Conservation (phyloP, 2,888 invertebrate species). For the Hemithea aestivaria region DNA sequence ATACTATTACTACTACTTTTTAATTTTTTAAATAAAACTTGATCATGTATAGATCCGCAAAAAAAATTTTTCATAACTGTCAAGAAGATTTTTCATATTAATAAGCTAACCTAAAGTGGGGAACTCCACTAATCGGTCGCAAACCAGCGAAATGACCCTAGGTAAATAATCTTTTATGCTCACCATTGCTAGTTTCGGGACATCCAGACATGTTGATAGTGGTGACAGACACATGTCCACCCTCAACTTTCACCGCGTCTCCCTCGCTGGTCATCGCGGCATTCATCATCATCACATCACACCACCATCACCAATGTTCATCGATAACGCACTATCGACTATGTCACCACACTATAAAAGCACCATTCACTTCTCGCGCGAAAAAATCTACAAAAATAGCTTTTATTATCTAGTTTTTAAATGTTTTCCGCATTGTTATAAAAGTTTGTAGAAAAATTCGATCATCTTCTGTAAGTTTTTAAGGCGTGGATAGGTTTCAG, state of each 20-base stretch:
- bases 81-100: no score
- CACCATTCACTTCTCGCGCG: constrained; percentile 41
- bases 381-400: constrained; percentile 39
- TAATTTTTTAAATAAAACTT: no score
- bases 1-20: no score
- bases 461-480: constrained; percentile 63
- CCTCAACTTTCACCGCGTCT: constrained; percentile 71
- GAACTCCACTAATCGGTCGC: no score
- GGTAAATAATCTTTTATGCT: no score
- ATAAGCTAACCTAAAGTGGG: no score
- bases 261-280: constrained; percentile 66
- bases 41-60: no score
- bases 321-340: constrained; percentile 47
- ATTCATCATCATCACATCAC: constrained; percentile 44
- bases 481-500: constrained; percentile 61
- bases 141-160: no score
- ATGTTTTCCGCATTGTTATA: constrained; percentile 45
- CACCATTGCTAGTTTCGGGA: constrained; percentile 79
- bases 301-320: constrained; percentile 27
- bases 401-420: constrained; percentile 38
- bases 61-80: no score
- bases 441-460: constrained; percentile 24
- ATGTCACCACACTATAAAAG: constrained; percentile 61
- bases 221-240: constrained; percentile 86
- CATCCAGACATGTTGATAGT: constrained; percentile 85